Conservation (phyloP, 2,888 invertebrate species). For the Polydrusus pterygomalis region DNA sequence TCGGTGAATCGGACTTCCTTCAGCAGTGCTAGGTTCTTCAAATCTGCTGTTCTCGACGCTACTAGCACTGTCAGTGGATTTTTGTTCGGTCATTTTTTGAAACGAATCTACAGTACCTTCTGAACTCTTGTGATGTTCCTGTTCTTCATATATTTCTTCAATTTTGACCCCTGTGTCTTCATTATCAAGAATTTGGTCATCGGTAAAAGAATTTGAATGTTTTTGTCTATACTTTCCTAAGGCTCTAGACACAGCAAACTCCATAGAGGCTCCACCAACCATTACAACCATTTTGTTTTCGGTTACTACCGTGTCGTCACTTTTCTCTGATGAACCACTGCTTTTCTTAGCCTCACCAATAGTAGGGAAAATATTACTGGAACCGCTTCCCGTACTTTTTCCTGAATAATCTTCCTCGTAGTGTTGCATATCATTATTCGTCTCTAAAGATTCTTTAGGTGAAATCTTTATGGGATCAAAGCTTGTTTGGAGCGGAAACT, state of each 20-base stretch:
- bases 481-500: slow-evolving; percentile 54
- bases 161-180: slow-evolving; percentile 61
- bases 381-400: slow-evolving; percentile 79
- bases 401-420: slow-evolving; percentile 76
- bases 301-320: slow-evolving; percentile 72
- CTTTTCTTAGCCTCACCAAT: slow-evolving; percentile 83
- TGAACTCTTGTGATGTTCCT: slow-evolving; percentile 41
- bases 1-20: slow-evolving; percentile 80
- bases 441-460: slow-evolving; percentile 36
- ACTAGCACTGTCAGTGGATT: slow-evolving; percentile 65
- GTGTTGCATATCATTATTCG: slow-evolving; percentile 63
- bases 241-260: slow-evolving; percentile 89
- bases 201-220: slow-evolving; percentile 82
- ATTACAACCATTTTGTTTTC: slow-evolving; percentile 73
- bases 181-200: slow-evolving; percentile 75
- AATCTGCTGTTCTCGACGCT: slow-evolving; percentile 60
- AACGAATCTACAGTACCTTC: slow-evolving; percentile 42
- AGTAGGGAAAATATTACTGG: slow-evolving; percentile 79
- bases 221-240: slow-evolving; percentile 86
- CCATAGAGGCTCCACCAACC: slow-evolving; percentile 82
- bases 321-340: slow-evolving; percentile 76
- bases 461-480: slow-evolving; percentile 57
- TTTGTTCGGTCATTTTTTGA: slow-evolving; percentile 62
- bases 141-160: slow-evolving; percentile 63
- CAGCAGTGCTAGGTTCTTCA: slow-evolving; percentile 75